phyloP scores from a whole-genome alignment of 2,113 vertebrate species.

The Malurus elegans region DNA sequence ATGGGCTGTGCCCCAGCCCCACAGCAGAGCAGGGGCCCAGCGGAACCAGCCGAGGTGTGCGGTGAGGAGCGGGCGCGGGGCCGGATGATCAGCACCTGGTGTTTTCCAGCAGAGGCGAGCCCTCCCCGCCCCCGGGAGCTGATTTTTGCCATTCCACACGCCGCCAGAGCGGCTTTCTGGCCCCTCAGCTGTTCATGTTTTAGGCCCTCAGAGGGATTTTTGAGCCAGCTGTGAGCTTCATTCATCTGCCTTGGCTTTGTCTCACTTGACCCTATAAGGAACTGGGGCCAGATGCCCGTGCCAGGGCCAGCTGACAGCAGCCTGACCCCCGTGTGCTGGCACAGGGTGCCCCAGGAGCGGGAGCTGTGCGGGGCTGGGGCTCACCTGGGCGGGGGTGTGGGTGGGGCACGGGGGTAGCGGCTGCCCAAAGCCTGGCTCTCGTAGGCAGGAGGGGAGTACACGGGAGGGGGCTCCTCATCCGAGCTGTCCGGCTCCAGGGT shows the following conservation, averaged over 20 bases:
- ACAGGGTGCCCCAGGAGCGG: background rate
- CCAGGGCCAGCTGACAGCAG: fast-evolving
- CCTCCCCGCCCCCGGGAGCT: background rate
- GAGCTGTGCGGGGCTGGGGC: background rate
- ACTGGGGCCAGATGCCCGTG: background rate
- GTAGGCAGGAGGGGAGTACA: conserved; percentile 91
- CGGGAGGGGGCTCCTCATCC: conserved; percentile 93
- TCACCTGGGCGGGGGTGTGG: conserved; percentile 87
- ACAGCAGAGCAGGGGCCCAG: background rate
- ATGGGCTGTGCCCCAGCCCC: background rate
- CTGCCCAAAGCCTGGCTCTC: conserved; percentile 85
- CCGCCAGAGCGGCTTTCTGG: background rate
- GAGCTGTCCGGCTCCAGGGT: conserved; percentile 96
- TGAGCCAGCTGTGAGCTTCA: conserved; percentile 40
- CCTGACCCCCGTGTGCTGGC: background rate
- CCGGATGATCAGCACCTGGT: background rate
- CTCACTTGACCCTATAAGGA: background rate
- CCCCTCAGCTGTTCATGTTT: conserved; percentile 3
- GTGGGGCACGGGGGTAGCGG: conserved; percentile 67
- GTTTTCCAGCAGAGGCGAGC: fast-evolving
- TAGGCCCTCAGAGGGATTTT: background rate
- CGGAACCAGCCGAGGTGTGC: fast-evolving
- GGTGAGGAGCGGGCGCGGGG: fast-evolving
- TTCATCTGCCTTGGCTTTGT: background rate
- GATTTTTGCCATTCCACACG: conserved; percentile 28